Evolutionary conservation across 2,113 vertebrate species (phyloP).

Genomic region (Leptosomus discolor): DNA sequence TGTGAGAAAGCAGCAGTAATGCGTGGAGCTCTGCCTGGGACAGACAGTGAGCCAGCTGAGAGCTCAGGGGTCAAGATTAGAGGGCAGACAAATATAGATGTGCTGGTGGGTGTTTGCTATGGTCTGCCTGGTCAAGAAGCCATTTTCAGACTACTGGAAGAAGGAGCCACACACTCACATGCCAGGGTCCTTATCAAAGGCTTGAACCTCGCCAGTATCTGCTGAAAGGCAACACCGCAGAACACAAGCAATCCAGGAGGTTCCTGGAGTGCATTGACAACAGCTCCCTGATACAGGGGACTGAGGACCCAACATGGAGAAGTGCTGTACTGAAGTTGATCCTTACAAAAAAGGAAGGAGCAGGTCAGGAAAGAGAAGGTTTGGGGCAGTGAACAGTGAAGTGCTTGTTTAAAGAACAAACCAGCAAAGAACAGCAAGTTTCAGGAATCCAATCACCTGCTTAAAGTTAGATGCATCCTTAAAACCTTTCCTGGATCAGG

Average conservation of each 20-base stretch:
- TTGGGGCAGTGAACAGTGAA: neutral
- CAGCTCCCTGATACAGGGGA: neutral
- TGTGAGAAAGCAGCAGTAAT: neutral
- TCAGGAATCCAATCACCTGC: neutral
- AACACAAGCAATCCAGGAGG: neutral
- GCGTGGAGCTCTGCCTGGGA: neutral
- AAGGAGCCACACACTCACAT: neutral
- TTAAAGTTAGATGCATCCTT: neutral
- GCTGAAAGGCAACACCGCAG: neutral
- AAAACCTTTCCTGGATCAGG: constrained; percentile 29
- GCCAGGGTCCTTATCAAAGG: neutral
- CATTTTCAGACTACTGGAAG: neutral
- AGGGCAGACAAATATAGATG: neutral
- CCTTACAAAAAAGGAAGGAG: neutral
- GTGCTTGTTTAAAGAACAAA: neutral
- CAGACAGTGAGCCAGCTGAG: neutral
- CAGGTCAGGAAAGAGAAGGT: neutral
- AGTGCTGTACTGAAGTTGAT: neutral
- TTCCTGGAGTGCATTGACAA: neutral
- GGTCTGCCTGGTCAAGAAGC: neutral
- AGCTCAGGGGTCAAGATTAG: neutral
- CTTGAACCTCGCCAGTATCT: neutral
- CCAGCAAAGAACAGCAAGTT: neutral
- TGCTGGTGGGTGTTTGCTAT: neutral
- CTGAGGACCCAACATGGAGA: rapidly evolving